phyloP scores from a whole-genome alignment of 2,797 vertebrate species.

The Acipenser transmontanus region DNA sequence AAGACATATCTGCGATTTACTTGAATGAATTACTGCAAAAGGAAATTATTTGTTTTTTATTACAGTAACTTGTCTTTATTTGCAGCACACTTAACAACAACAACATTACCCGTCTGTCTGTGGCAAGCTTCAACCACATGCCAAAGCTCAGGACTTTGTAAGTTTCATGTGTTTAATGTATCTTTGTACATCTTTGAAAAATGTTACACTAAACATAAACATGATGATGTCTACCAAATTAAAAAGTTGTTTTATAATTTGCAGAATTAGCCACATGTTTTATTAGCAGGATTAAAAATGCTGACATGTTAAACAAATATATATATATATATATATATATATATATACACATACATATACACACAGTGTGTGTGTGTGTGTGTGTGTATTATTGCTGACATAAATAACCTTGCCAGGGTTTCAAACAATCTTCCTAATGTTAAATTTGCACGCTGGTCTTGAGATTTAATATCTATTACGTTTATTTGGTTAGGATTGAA shows the following conservation, averaged over 20 bases:
- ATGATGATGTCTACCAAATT: too few relatives aligned
- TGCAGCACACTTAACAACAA: slow-evolving; percentile 95
- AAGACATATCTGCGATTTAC: too few relatives aligned
- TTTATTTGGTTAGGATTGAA: slow-evolving; percentile 54
- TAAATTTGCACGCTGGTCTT: slow-evolving; percentile 50
- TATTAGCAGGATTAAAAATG: too few relatives aligned
- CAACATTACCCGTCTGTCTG: slow-evolving; percentile 91
- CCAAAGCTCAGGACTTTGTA: slow-evolving; percentile 97
- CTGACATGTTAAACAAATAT: too few relatives aligned
- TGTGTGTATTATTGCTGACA: slow-evolving; percentile 40
- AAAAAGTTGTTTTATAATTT: too few relatives aligned
- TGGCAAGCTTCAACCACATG: slow-evolving; percentile 99
- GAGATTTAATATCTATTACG: slow-evolving; percentile 46
- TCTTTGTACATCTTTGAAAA: too few relatives aligned
- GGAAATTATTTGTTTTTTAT: too few relatives aligned
- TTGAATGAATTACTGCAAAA: too few relatives aligned
- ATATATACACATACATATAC: too few relatives aligned
- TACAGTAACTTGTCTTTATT: slow-evolving; percentile 16
- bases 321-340: too few relatives aligned
- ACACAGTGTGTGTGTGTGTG: slow-evolving; percentile 13
- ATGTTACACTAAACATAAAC: too few relatives aligned
- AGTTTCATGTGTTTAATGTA: slow-evolving; percentile 49
- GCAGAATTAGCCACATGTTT: too few relatives aligned
- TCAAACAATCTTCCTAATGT: slow-evolving; percentile 47
- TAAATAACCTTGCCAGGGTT: slow-evolving; percentile 54